Base-by-base conservation (phyloP, 92 coral and sea anemone species). In the Montipora capitata region DNA sequence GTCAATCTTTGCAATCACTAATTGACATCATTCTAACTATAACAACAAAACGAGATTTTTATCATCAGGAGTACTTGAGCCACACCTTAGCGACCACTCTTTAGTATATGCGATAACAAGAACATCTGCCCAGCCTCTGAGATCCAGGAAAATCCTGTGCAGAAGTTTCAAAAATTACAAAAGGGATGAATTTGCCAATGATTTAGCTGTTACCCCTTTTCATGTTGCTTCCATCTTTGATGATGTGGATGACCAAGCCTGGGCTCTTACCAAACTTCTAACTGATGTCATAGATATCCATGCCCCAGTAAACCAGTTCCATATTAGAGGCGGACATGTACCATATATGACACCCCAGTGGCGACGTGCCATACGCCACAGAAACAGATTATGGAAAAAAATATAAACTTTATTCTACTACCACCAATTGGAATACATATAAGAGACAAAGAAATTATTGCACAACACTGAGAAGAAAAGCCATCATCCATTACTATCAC, bases 251-350 rank as follows among this genome's bases (percentile, higher is more conserved):
- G 20, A 18, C 20, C 20, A 18, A 18, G 20, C 20, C 20, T 18
- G 20, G 20, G 20, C 20, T 18, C 20, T 18, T 18, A 18, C 20
- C 20, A 18, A 18, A 18, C 20, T 18, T 18, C 20, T 18, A 0
- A 18, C 20, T 18, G 20, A 18, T 18, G 20, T 18, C 20, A 18
- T 18, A 18, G 20, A 18, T 18, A 18, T 18, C 20, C 20, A 18
- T 18, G 20, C 90, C 58, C 90, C 90, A 16, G 16, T 85, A 9
- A 90, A 85, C 72, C 74, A 85, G 16, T 70, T 85, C 61, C 81
- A 90, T 64, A 52, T 90, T 17, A 70, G 87, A 40, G 90, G 93
- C 38, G 38, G 42, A 64, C 20, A 18, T 18, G 20, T 18, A 18
- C 20, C 20, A 18, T 18, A 18, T 18, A 18, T 18, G 20, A 18